phyloP scores from a whole-genome alignment of 2,113 vertebrate species.

The Spermophilus dauricus region DNA sequence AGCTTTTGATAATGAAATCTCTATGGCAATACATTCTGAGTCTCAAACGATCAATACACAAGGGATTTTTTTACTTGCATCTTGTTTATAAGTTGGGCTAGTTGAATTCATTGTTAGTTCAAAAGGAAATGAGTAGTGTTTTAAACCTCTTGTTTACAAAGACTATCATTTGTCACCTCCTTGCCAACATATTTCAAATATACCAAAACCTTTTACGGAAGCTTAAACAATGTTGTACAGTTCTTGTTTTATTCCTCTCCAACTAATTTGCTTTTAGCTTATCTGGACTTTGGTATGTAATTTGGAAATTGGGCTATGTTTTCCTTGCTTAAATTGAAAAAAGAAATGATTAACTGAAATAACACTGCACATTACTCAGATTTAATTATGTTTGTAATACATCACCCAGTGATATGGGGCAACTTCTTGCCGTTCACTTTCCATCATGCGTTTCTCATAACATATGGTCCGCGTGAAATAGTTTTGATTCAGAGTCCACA shows the following conservation, averaged over 20 bases:
- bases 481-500: slow-evolving; percentile 89
- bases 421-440: slow-evolving; percentile 87
- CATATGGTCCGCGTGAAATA: slow-evolving; percentile 90
- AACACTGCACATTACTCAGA: slow-evolving; percentile 88
- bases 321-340: slow-evolving; percentile 85
- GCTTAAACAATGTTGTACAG: neutral
- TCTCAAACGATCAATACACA: neutral
- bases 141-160: slow-evolving; percentile 37
- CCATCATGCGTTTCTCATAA: slow-evolving; percentile 87
- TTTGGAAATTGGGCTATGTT: slow-evolving; percentile 86
- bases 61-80: neutral
- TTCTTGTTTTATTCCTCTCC: slow-evolving; percentile 34
- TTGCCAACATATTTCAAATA: neutral
- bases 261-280: slow-evolving; percentile 56
- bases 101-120: slow-evolving; percentile 39
- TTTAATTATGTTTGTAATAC: slow-evolving; percentile 93
- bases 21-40: neutral
- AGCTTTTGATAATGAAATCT: neutral
- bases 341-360: slow-evolving; percentile 90
- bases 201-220: slow-evolving; percentile 8
- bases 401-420: slow-evolving; percentile 89
- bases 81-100: slow-evolving; percentile 62
- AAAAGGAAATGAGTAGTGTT: slow-evolving; percentile 45
- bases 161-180: slow-evolving; percentile 46
- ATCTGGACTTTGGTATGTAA: slow-evolving; percentile 86